Conservation (phyloP, 2,888 invertebrate species). For the Malthinus seriepunctatus region DNA sequence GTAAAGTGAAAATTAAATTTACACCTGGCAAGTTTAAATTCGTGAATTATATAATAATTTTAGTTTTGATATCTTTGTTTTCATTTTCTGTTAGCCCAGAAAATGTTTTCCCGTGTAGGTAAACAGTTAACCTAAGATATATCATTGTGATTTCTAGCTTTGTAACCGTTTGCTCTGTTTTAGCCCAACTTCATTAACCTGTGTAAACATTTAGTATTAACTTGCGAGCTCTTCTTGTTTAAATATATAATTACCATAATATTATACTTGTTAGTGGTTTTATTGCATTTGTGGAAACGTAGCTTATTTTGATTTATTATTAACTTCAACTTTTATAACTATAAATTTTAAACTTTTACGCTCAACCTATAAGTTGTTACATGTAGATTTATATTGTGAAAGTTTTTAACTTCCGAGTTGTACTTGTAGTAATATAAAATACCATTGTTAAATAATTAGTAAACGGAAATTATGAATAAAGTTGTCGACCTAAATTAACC, state of each 20-base stretch:
- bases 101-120: conserved; percentile 3
- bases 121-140: conserved; percentile 11
- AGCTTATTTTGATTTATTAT: conserved; percentile 14
- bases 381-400: conserved; percentile 10
- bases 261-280: conserved; percentile 20
- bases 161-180: conserved; percentile 15
- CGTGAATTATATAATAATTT: conserved; percentile 1
- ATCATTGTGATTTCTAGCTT: conserved; percentile 18
- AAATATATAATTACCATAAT: conserved; percentile 19
- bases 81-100: neutral
- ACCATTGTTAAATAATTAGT: conserved; percentile 19
- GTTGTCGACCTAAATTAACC: conserved; percentile 20
- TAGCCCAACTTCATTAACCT: conserved; percentile 22
- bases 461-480: conserved; percentile 22
- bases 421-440: conserved; percentile 3
- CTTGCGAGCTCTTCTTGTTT: conserved; percentile 16
- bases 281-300: conserved; percentile 12
- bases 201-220: conserved; percentile 17
- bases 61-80: neutral
- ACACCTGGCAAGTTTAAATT: neutral
- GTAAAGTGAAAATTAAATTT: conserved; percentile 4
- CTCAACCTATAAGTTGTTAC: conserved; percentile 6
- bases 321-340: conserved; percentile 11
- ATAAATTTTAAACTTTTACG: conserved; percentile 7
- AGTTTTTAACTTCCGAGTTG: conserved; percentile 10